Base-by-base conservation (phyloP, 2,797 vertebrate species). In the Triplophysa bombifrons region DNA sequence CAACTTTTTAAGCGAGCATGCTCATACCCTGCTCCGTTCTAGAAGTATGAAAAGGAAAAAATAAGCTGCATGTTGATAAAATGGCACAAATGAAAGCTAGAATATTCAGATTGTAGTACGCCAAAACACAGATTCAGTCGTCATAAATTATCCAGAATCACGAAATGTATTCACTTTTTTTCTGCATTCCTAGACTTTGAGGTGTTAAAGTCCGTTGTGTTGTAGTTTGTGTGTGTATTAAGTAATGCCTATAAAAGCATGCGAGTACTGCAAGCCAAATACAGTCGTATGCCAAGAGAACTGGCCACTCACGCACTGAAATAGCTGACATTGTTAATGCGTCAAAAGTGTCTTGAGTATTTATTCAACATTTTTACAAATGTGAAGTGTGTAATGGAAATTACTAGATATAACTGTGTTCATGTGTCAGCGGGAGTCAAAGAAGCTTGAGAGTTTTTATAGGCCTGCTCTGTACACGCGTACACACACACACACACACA, bases 281-380 rank as follows among this genome's bases (percentile, higher is more conserved):
- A 67, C 22, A 61, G 34, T 41, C 64, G 30, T 53, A 74, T 64
- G 73, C 68, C 72, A 66, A 68, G 66, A 81, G 75, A 61, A 72
- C 64, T 60, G 56, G 60, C 69, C 69, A 68, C 76, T 82, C 84
- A 82, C 80, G 80, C 80, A 74, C 84, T 82, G 77, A 85, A 80
- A 85, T 85, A 85, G 76, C 65, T 84, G 73, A 80, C 84, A 84
- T 85, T 84, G 82, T 82, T 84, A 78, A 78, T 82, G 77, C 80
- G 20, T 65, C 50, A 61, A 53, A 22, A 19, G 66, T 61, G 30
- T 41, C 30, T 30, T n/a, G 16, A 14, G 60, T 63, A 8, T 64
- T 34, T 27, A 27, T 27, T 25, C 11, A 14, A 25, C 3, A 13
- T 38, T 19, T 64, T n/a, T n/a, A 3, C 7, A 11, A 14, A 14